A percentile compares a stretch with the other conserved stretches of the same genome.
These are phyloP conservation scores for Lissonota sp. DNA, from an alignment of 2,888 invertebrate species.

Conservation along the genomic window DNA sequence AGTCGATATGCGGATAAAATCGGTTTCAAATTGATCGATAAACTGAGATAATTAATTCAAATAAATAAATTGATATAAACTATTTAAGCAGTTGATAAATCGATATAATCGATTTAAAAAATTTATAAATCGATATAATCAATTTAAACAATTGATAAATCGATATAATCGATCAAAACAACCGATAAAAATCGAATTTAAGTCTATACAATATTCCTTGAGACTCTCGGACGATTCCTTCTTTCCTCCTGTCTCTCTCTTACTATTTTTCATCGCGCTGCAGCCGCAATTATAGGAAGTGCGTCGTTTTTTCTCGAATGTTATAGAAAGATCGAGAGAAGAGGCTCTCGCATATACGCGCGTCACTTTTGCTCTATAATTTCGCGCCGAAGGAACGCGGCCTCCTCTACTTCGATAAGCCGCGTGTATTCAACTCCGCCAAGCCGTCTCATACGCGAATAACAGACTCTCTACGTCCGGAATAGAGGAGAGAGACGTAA, in stretches of 20 bases:
- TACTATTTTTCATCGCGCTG: slow-evolving; percentile 17
- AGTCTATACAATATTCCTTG: slow-evolving; percentile 11
- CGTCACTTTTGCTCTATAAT: slow-evolving; percentile 55
- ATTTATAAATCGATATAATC: too few species aligned
- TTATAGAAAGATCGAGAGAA: neutral
- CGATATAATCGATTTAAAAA: too few species aligned
- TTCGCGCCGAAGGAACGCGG: slow-evolving; percentile 53
- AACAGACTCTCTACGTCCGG: slow-evolving; percentile 39
- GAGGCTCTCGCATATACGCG: slow-evolving; percentile 2
- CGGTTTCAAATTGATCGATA: too few species aligned
- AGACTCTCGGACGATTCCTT: slow-evolving; percentile 19
- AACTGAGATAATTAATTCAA: too few species aligned
- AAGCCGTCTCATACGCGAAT: neutral
- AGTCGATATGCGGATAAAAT: too few species aligned
- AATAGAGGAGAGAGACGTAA: slow-evolving; percentile 3
- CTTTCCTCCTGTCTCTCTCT: slow-evolving; percentile 1
- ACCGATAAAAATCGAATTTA: too few species aligned
- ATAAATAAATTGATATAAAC: too few species aligned
- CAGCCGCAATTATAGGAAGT: slow-evolving; percentile 60
- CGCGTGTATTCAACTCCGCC: slow-evolving; percentile 1
- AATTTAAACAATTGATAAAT: too few species aligned
- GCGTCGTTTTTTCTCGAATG: slow-evolving; percentile 47
- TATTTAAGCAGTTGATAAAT: too few species aligned
- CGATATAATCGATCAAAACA: too few species aligned
- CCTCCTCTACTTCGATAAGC: slow-evolving; percentile 49